phyloP scores from a whole-genome alignment of 2,888 invertebrate genomes.

The Dasypolia templi region DNA sequence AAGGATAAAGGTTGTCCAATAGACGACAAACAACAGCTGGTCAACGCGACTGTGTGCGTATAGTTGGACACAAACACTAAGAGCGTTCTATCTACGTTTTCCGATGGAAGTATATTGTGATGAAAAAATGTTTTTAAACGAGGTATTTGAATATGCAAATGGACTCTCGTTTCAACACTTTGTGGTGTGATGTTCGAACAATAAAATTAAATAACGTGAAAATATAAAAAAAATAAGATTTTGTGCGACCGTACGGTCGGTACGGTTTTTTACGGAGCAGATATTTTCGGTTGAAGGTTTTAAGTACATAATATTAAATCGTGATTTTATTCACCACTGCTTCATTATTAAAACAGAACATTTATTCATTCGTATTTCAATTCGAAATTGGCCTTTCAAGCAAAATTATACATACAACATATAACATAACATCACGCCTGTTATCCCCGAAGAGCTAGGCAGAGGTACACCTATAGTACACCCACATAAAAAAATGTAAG shows the following conservation, averaged over 20 bases:
- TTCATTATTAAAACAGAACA: background rate
- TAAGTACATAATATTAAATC: background rate
- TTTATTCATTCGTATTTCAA: background rate
- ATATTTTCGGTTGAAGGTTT: background rate
- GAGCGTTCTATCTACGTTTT: conserved; percentile 48
- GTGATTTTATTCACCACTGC: background rate
- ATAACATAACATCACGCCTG: too few species aligned
- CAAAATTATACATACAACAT: too few species aligned
- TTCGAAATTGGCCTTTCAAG: too few species aligned
- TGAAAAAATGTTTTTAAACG: conserved; percentile 70
- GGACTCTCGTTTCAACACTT: conserved; percentile 59
- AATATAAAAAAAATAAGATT: conserved; percentile 67
- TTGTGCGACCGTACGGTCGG: background rate
- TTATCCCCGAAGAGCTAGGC: too few species aligned
- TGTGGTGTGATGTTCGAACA: conserved; percentile 67
- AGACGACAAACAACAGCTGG: conserved; percentile 56
- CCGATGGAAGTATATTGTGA: conserved; percentile 58
- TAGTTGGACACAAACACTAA: conserved; percentile 36
- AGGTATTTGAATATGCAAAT: conserved; percentile 75
- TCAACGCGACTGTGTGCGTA: conserved; percentile 21
- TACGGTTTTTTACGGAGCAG: too few species aligned
- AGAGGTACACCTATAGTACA: too few species aligned
- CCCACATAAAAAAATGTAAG: too few species aligned
- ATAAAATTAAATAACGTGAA: conserved; percentile 71
- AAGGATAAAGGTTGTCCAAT: conserved; percentile 58